Percentiles rank a stretch among this genome's conserved stretches.
Conservation (phyloP, 2,888 invertebrate genomes). For the Lasioglossum figueresi region DNA sequence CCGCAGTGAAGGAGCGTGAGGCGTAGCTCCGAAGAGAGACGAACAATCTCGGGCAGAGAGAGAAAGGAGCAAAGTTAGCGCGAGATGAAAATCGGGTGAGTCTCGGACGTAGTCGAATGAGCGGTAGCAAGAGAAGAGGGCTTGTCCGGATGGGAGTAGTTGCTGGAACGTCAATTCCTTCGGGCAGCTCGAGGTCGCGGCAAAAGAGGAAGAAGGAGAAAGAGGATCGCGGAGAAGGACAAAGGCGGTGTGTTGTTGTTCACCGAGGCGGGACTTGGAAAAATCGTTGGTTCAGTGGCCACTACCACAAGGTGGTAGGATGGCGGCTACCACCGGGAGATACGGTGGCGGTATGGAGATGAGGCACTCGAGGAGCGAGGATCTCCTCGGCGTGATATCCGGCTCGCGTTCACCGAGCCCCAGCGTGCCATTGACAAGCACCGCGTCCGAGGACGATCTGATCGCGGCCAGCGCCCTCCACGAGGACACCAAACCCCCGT, state of each 20-base stretch:
- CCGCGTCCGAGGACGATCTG: slow-evolving; percentile 81
- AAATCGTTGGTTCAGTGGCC: slow-evolving; percentile 28
- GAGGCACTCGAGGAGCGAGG: slow-evolving; percentile 82
- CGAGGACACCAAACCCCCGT: slow-evolving; percentile 65
- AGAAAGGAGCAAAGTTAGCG: background rate
- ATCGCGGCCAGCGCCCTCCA: slow-evolving; percentile 78
- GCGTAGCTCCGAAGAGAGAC: background rate
- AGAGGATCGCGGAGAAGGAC: slow-evolving; percentile 12
- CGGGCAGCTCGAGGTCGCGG: slow-evolving; percentile 40
- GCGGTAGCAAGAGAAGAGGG: slow-evolving; percentile 32
- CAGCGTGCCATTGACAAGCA: slow-evolving; percentile 63
- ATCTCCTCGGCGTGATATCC: slow-evolving; percentile 76
- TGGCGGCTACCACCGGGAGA: slow-evolving; percentile 57
- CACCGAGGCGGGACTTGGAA: slow-evolving; percentile 34
- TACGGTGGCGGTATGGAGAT: slow-evolving; percentile 79
- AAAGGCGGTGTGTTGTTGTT: slow-evolving; percentile 16
- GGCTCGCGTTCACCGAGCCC: slow-evolving; percentile 76
- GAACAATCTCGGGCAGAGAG: background rate
- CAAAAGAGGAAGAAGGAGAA: slow-evolving; percentile 26
- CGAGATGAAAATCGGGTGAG: slow-evolving; percentile 46
- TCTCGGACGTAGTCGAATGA: slow-evolving; percentile 50
- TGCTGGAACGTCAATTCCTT: slow-evolving; percentile 40
- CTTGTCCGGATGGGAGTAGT: slow-evolving; percentile 65
- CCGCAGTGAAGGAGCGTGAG: slow-evolving; percentile 4
- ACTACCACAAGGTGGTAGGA: slow-evolving; percentile 5